Percentiles rank a stretch among this genome's conserved stretches.
Conservation (phyloP, 1,140 invertebrate genomes). For the Brachionus rotundiformis region DNA sequence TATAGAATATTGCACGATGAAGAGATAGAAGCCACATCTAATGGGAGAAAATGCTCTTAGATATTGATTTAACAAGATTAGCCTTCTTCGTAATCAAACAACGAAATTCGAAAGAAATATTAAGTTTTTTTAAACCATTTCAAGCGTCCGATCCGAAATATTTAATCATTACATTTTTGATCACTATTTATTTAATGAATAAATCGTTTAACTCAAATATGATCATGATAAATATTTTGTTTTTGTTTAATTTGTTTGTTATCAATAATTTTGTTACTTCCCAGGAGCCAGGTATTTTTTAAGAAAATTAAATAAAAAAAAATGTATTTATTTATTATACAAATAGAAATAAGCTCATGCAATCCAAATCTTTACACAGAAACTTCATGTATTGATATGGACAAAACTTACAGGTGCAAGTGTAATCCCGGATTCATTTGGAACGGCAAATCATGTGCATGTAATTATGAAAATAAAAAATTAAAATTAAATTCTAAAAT, state of each 20-base stretch:
- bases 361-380: neutral
- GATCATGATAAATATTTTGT: neutral
- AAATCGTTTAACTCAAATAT: neutral
- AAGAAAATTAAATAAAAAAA: no score
- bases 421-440: constrained; percentile 64
- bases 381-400: constrained; percentile 59
- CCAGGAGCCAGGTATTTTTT: neutral
- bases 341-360: neutral
- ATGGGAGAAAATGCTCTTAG: neutral
- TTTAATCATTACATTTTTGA: neutral
- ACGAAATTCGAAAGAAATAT: constrained; percentile 9
- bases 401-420: constrained; percentile 62
- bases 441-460: constrained; percentile 64
- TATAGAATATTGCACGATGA: neutral
- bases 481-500: neutral
- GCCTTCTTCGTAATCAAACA: neutral
- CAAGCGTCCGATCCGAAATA: neutral
- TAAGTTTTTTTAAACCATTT: neutral
- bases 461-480: no score
- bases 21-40: neutral
- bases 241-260: neutral
- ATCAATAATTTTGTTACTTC: neutral
- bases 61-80: neutral
- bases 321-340: no score
- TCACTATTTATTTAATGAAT: neutral